These are phyloP conservation scores for Tetragnatha versicolor DNA, from an alignment of 1,140 invertebrate species.

Conservation along the genomic window DNA sequence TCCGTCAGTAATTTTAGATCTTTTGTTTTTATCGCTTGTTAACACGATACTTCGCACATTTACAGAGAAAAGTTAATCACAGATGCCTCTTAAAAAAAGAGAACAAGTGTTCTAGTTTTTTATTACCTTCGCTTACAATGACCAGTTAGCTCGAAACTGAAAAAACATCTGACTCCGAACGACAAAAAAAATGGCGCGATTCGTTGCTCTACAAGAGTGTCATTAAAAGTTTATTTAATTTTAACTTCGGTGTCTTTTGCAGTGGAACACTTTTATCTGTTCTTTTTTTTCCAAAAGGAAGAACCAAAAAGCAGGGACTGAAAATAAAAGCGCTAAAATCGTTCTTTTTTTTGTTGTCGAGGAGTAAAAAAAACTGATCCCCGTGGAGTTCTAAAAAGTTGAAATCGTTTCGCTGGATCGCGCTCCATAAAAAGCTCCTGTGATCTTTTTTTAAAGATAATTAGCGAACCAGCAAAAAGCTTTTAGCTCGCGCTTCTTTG, in stretches of 20 bases:
- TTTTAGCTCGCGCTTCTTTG: neutral
- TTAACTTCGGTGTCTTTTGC: neutral
- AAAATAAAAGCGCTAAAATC: conserved; percentile 18
- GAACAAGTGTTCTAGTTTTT: no score
- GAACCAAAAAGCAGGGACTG: neutral
- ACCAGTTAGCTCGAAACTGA: no score
- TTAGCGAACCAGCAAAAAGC: neutral
- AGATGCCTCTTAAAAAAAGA: no score
- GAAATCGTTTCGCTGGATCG: neutral
- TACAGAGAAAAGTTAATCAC: no score
- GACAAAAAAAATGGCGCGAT: no score
- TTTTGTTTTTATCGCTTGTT: no score
- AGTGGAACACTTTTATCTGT: neutral
- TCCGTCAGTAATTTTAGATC: no score
- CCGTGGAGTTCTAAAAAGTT: neutral
- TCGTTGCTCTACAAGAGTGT: no score
- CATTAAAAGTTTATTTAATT: conserved; percentile 26
- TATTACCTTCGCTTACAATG: no score
- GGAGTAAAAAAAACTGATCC: neutral
- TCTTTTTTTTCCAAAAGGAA: neutral
- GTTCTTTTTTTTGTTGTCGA: conserved; percentile 7
- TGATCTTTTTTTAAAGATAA: conserved; percentile 7
- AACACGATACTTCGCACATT: no score
- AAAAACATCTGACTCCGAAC: no score
- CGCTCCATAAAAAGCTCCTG: neutral